A percentile compares a stretch with the other conserved stretches of the same genome.
phyloP scores from a whole-genome alignment of 2,888 invertebrate species.

The Cheilosia variabilis region DNA sequence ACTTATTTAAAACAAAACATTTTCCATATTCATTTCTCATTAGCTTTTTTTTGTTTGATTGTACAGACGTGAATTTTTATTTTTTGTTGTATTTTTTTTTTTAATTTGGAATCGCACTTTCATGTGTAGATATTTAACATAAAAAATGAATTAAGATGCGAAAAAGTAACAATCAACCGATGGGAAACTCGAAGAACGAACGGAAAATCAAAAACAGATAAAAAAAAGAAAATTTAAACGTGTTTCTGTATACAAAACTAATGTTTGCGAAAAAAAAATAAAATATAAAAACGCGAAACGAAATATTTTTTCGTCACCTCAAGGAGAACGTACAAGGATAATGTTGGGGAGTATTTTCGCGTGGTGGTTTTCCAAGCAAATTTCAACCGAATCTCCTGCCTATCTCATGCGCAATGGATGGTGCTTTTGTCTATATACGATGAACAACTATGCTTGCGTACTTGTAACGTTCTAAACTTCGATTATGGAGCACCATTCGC shows the following conservation, averaged over 20 bases:
- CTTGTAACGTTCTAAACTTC: slow-evolving; percentile 31
- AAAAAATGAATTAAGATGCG: background rate
- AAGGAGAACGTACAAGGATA: slow-evolving; percentile 52
- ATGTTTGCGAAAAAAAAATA: slow-evolving; percentile 43
- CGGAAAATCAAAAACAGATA: background rate
- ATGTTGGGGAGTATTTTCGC: slow-evolving; percentile 45
- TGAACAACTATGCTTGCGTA: slow-evolving; percentile 19
- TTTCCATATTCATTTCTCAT: slow-evolving; percentile 25
- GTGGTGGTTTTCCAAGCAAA: slow-evolving; percentile 44
- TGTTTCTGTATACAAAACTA: slow-evolving; percentile 29
- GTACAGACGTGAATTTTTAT: background rate
- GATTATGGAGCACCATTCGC: slow-evolving; percentile 22
- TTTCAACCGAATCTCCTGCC: slow-evolving; percentile 29
- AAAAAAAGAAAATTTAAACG: slow-evolving; percentile 16
- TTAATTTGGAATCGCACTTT: background rate
- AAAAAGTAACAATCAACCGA: slow-evolving; percentile 7
- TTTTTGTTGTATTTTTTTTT: background rate
- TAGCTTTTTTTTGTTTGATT: slow-evolving; percentile 3
- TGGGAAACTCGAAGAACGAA: slow-evolving; percentile 9
- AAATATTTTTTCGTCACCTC: slow-evolving; percentile 45
- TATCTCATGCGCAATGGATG: slow-evolving; percentile 56
- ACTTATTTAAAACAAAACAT: background rate
- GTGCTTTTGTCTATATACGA: slow-evolving; percentile 47
- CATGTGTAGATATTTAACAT: background rate
- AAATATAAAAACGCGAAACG: slow-evolving; percentile 46